A percentile compares a stretch with the other conserved stretches of the same genome.
phyloP scores from a whole-genome alignment of 1,140 invertebrate species.

The Zaprionus vittiger region DNA sequence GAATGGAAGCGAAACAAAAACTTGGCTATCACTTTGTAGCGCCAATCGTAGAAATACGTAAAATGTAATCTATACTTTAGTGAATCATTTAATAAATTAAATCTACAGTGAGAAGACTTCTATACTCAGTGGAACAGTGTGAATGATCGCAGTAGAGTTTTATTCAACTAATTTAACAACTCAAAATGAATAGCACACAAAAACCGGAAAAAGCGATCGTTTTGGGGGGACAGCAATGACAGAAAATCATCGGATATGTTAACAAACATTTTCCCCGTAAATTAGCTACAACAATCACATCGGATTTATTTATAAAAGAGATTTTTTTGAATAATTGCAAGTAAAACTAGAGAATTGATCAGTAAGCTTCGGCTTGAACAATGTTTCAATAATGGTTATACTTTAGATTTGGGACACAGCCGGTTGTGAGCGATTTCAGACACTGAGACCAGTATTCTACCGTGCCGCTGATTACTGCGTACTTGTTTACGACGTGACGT shows the following conservation, averaged over 20 bases:
- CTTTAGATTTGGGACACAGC: constrained; percentile 99
- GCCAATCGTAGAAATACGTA: too few species aligned
- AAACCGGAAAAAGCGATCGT: neutral
- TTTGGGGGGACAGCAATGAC: neutral
- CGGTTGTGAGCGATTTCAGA: constrained; percentile 99
- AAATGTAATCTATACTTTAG: too few species aligned
- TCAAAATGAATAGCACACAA: neutral
- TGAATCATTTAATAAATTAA: too few species aligned
- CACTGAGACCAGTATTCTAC: constrained; percentile 98
- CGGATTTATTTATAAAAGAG: constrained; percentile 91
- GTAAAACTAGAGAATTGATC: constrained; percentile 98
- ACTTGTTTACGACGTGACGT: constrained; percentile 98
- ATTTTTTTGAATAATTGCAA: constrained; percentile 97
- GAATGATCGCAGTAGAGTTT: too few species aligned
- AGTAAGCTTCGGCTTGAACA: neutral
- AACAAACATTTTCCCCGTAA: neutral
- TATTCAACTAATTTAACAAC: too few species aligned
- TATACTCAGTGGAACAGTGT: too few species aligned
- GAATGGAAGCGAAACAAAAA: neutral
- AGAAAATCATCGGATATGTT: neutral
- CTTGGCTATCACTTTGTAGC: too few species aligned
- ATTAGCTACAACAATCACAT: neutral
- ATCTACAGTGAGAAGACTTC: too few species aligned
- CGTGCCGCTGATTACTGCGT: constrained; percentile 99
- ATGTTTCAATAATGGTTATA: neutral